A percentile compares a stretch with the other conserved stretches of the same genome.
Evolutionary conservation across 2,888 invertebrate genomes (phyloP).

Genomic region (Ganaspis brasiliensis): DNA sequence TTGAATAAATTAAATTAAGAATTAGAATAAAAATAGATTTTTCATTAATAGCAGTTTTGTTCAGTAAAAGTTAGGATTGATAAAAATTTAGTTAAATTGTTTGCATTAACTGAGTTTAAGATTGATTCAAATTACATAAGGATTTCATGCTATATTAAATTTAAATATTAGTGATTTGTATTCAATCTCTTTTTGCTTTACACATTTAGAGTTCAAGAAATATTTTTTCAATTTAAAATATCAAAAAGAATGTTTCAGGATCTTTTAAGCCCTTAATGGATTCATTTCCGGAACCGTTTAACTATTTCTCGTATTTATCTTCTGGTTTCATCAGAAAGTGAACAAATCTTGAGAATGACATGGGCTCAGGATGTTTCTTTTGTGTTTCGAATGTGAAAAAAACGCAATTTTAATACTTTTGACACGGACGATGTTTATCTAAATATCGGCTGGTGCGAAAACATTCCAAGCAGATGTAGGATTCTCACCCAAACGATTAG

Average conservation of each 20-base stretch:
- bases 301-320: constrained; percentile 22
- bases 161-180: too few relatives aligned
- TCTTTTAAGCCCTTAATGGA: constrained; percentile 2
- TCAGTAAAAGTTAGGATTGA: too few relatives aligned
- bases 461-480: constrained; percentile 55
- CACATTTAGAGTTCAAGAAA: neutral
- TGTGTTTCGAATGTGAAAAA: constrained; percentile 52
- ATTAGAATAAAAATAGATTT: too few relatives aligned
- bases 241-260: neutral
- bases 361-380: constrained; percentile 18
- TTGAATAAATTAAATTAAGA: too few relatives aligned
- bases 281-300: constrained; percentile 24
- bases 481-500: constrained; percentile 58
- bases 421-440: constrained; percentile 56
- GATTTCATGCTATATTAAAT: too few relatives aligned
- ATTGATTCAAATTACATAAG: too few relatives aligned
- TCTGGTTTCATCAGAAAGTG: constrained; percentile 1
- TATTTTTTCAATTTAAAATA: neutral
- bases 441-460: constrained; percentile 57
- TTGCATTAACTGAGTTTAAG: too few relatives aligned
- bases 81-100: too few relatives aligned
- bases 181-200: neutral
- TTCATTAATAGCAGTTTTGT: too few relatives aligned
- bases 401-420: constrained; percentile 57
- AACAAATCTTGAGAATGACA: constrained; percentile 3